Percentiles rank a stretch among this genome's conserved stretches.
These are phyloP conservation scores for Zoroaster sp. DNA, from an alignment of 53 echinoderm and acorn worm genomes.

Conservation along the genomic window DNA sequence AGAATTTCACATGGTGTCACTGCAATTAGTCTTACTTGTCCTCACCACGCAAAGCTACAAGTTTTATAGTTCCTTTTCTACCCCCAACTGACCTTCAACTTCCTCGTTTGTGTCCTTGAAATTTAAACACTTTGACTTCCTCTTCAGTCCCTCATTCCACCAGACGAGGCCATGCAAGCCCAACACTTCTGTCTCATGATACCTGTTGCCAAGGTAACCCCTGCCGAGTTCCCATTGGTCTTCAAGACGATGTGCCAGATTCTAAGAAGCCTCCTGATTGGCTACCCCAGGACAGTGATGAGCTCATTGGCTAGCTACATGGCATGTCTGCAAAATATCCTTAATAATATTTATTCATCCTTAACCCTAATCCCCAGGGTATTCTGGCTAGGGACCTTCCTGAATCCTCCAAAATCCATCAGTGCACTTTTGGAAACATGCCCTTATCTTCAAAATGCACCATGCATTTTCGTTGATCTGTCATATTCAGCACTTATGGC, in stretches of 20 bases:
- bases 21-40: too few species aligned
- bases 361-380: too few species aligned
- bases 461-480: too few species aligned
- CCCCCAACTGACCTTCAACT: background rate
- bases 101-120: background rate
- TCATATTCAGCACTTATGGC: background rate
- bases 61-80: background rate
- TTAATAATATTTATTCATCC: too few species aligned
- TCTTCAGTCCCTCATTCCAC: constrained; percentile 27
- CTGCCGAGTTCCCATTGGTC: constrained; percentile 37
- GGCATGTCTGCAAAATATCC: constrained; percentile 60
- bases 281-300: constrained; percentile 34
- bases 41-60: too few species aligned
- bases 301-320: constrained; percentile 32
- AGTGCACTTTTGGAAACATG: too few species aligned
- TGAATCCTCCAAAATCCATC: too few species aligned
- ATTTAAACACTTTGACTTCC: background rate
- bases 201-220: constrained; percentile 26
- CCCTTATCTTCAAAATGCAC: too few species aligned
- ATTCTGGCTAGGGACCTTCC: too few species aligned
- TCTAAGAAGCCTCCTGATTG: constrained; percentile 39
- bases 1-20: too few species aligned
- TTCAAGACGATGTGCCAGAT: constrained; percentile 52
- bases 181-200: constrained; percentile 31
- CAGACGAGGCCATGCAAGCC: constrained; percentile 17